Percentiles rank a stretch among this genome's conserved stretches.
Conservation (phyloP, 2,888 invertebrate species). For the Drosophila differens region DNA sequence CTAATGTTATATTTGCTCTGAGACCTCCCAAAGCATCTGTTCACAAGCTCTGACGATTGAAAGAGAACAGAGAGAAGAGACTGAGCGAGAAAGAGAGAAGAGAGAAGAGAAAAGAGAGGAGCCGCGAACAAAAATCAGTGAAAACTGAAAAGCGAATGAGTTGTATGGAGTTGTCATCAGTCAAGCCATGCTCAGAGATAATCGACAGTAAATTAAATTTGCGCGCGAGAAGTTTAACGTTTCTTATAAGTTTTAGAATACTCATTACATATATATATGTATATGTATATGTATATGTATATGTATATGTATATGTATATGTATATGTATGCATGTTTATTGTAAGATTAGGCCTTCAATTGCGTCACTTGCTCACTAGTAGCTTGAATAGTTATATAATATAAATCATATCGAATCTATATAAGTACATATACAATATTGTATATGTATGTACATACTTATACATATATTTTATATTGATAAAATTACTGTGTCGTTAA, state of each 20-base stretch:
- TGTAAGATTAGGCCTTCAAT: not conserved
- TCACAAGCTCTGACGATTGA: not conserved
- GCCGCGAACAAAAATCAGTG: not conserved
- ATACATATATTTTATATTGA: not conserved
- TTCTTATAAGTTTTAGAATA: not conserved
- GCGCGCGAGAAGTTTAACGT: not conserved
- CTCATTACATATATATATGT: not conserved
- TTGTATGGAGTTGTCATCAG: constrained; percentile 24
- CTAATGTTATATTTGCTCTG: constrained; percentile 21
- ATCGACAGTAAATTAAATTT: not conserved
- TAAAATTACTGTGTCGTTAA: constrained; percentile 15
- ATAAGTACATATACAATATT: not conserved
- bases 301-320: too few species aligned
- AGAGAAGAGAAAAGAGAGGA: not conserved
- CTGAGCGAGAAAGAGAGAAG: not conserved
- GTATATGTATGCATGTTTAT: not conserved
- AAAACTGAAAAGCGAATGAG: constrained; percentile 1
- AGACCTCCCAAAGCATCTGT: constrained; percentile 42
- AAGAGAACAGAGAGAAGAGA: constrained; percentile 2
- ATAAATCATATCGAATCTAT: not conserved
- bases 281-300: not conserved
- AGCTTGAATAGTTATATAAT: constrained; percentile 1
- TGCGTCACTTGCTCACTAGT: constrained; percentile 3
- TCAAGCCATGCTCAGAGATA: constrained; percentile 15
- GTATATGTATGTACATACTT: not conserved